These are phyloP conservation scores for Dione vanillae DNA, from an alignment of 2,888 invertebrate genomes.

Conservation along the genomic window DNA sequence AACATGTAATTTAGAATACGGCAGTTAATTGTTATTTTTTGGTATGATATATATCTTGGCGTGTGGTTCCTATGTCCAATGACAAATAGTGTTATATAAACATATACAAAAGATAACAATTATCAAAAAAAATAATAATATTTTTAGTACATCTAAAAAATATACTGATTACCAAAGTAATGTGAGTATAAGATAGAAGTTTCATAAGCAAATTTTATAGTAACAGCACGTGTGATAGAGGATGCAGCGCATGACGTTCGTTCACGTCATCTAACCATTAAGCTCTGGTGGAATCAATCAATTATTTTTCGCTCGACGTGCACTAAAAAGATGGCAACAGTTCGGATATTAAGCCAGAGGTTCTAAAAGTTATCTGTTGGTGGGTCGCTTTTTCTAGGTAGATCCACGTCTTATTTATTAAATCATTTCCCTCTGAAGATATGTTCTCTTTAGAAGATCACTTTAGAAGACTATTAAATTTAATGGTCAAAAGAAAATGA, in stretches of 20 bases:
- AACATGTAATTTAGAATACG: too few relatives aligned
- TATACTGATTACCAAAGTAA: background rate
- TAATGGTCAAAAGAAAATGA: too few relatives aligned
- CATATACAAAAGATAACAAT: too few relatives aligned
- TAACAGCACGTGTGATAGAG: conserved; percentile 27
- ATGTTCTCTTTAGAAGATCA: too few relatives aligned
- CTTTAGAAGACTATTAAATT: too few relatives aligned
- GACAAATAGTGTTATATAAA: too few relatives aligned
- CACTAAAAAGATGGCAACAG: conserved; percentile 72
- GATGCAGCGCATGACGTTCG: conserved; percentile 50
- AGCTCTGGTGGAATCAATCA: conserved; percentile 74
- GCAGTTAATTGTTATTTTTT: too few relatives aligned
- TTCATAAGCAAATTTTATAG: conserved; percentile 19
- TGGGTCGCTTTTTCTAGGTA: background rate
- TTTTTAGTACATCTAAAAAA: background rate
- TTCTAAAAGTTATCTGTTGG: conserved; percentile 14
- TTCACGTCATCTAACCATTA: conserved; percentile 72
- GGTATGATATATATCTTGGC: too few relatives aligned
- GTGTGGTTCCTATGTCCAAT: too few relatives aligned
- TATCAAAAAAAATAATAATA: background rate
- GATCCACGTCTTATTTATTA: background rate
- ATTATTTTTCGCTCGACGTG: conserved; percentile 76
- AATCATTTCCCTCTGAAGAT: too few relatives aligned
- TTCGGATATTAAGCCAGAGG: conserved; percentile 66
- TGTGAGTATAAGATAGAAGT: background rate